A percentile compares a stretch with the other conserved stretches of the same genome.
phyloP scores from a whole-genome alignment of 2,113 vertebrate species.

The Pomatostomus ruficeps region DNA sequence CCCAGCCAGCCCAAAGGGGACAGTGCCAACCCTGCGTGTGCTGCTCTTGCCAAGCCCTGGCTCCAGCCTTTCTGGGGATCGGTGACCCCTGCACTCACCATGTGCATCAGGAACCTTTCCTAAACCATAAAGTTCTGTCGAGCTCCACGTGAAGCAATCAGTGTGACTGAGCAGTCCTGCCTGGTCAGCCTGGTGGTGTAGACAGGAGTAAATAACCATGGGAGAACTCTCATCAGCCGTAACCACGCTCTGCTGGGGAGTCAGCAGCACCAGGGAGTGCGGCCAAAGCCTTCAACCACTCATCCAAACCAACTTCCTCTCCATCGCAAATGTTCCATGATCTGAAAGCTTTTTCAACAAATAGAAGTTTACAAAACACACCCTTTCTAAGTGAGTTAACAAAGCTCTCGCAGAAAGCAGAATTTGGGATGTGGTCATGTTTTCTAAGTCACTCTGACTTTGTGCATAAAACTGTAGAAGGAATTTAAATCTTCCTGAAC shows the following conservation, averaged over 20 bases:
- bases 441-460: not conserved
- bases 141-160: not conserved
- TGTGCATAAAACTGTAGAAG: not conserved
- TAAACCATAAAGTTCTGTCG: not conserved
- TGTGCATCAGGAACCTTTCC: not conserved
- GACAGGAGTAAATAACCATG: not conserved
- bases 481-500: not conserved
- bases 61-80: not conserved
- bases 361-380: not conserved
- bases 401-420: not conserved
- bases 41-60: not conserved
- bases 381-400: not conserved
- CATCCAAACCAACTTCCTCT: not conserved
- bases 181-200: not conserved
- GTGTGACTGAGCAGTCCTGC: not conserved
- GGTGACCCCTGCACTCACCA: not conserved
- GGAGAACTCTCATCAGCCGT: not conserved
- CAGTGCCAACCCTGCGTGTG: not conserved
- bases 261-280: not conserved
- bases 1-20: not conserved
- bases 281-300: not conserved
- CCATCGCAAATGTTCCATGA: not conserved
- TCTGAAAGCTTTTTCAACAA: not conserved
- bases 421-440: not conserved
- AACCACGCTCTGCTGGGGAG: not conserved